Percentiles rank a stretch among this genome's conserved stretches.
phyloP scores from a whole-genome alignment of 1,140 invertebrate genomes.

The Geopemphigus sp. region DNA sequence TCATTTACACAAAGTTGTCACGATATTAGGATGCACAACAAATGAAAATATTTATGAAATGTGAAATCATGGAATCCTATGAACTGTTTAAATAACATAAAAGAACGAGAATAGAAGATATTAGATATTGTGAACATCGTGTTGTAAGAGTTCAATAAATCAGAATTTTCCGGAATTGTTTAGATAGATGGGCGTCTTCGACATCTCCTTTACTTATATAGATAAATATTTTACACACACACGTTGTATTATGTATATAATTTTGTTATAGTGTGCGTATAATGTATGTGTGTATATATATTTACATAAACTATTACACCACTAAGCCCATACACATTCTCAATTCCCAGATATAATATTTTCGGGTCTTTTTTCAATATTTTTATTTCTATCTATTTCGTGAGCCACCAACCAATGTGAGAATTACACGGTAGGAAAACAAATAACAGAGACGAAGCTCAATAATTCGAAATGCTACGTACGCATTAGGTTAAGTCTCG shows the following conservation, averaged over 20 bases:
- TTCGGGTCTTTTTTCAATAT: background rate
- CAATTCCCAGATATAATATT: constrained; percentile 25
- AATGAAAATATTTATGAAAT: constrained; percentile 13
- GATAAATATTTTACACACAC: too few relatives aligned
- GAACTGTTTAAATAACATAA: background rate
- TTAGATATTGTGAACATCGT: background rate
- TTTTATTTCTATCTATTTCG: constrained; percentile 12
- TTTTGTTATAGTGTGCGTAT: too few relatives aligned
- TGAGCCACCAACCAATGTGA: background rate
- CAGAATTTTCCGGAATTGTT: constrained; percentile 27
- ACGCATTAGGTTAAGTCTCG: background rate
- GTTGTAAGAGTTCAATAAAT: constrained; percentile 25
- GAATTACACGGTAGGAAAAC: background rate
- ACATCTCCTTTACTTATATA: background rate
- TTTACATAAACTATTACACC: background rate
- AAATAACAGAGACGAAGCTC: background rate
- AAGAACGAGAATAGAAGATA: background rate
- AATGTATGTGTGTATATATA: background rate
- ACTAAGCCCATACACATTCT: background rate
- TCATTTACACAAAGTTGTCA: background rate
- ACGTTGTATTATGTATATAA: too few relatives aligned
- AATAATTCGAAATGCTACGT: constrained; percentile 8
- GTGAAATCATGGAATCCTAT: background rate
- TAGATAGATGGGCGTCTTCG: background rate
- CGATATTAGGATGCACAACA: background rate